Conservation (phyloP, 2,113 vertebrate species). For the Nycticorax nycticorax region DNA sequence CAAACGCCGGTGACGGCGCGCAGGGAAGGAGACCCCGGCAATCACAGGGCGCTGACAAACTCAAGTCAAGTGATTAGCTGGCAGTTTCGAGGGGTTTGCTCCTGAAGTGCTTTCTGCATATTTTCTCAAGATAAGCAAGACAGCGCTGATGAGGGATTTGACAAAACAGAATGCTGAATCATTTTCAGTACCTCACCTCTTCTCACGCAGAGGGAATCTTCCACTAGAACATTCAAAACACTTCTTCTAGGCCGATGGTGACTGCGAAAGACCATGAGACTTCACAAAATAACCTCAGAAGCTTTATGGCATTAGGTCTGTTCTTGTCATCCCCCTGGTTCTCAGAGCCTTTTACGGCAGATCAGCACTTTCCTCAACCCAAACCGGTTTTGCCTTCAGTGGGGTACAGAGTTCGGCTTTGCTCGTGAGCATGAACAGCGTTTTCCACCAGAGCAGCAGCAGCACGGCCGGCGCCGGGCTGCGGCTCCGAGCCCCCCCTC, state of each 20-base stretch:
- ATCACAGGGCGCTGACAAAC: not conserved
- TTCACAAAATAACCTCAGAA: not conserved
- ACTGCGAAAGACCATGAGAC: not conserved
- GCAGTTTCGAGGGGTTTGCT: not conserved
- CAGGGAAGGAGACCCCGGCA: not conserved
- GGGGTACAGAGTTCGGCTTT: not conserved
- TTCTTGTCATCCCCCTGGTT: not conserved
- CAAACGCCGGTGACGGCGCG: accelerated
- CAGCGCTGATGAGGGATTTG: not conserved
- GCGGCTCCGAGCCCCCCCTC: not conserved
- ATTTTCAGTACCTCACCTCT: not conserved
- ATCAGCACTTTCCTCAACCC: not conserved
- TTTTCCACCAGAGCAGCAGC: not conserved
- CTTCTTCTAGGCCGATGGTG: not conserved
- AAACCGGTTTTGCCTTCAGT: not conserved
- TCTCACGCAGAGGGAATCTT: not conserved
- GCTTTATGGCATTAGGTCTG: not conserved
- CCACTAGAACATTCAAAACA: not conserved
- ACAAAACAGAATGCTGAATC: conserved; percentile 25
- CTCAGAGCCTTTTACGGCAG: not conserved
- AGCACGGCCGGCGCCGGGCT: too few relatives aligned
- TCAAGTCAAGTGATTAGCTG: not conserved
- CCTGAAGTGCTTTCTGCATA: not conserved
- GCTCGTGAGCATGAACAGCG: not conserved
- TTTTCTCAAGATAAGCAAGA: not conserved